Evolutionary conservation across 2,888 invertebrate species (phyloP).

Genomic region (Hybos culiciformis): DNA sequence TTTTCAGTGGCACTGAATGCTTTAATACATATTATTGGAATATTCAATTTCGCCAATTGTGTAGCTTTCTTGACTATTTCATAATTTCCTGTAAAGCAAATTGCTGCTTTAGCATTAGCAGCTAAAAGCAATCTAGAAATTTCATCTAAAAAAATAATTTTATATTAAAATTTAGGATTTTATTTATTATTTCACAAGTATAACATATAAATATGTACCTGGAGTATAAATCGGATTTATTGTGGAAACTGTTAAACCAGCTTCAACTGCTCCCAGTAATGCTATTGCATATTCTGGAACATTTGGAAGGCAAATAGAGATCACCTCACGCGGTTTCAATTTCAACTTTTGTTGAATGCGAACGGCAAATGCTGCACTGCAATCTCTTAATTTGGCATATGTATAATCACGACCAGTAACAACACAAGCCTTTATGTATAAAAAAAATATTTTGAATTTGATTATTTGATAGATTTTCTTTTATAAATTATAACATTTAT

Average conservation of each 20-base stretch:
- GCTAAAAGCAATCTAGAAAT: constrained; percentile 47
- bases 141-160: constrained; percentile 50
- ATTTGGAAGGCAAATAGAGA: constrained; percentile 62
- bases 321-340: constrained; percentile 48
- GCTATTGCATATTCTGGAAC: constrained; percentile 58
- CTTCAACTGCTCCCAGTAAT: constrained; percentile 50
- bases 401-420: constrained; percentile 58
- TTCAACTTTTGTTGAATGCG: constrained; percentile 52
- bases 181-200: no score
- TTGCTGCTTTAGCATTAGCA: constrained; percentile 48
- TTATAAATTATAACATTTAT: neutral
- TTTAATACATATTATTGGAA: constrained; percentile 42
- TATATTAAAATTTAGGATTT: no score
- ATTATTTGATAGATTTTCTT: neutral
- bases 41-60: constrained; percentile 31
- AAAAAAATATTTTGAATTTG: neutral
- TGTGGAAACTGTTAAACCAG: constrained; percentile 54
- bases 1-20: constrained; percentile 24
- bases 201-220: no score
- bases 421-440: constrained; percentile 49
- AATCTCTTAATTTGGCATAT: constrained; percentile 49
- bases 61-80: constrained; percentile 37
- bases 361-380: constrained; percentile 50
- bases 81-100: constrained; percentile 45
- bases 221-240: constrained; percentile 62